These are phyloP conservation scores for Synergus umbraculus DNA, from an alignment of 2,888 invertebrate genomes.

Conservation along the genomic window DNA sequence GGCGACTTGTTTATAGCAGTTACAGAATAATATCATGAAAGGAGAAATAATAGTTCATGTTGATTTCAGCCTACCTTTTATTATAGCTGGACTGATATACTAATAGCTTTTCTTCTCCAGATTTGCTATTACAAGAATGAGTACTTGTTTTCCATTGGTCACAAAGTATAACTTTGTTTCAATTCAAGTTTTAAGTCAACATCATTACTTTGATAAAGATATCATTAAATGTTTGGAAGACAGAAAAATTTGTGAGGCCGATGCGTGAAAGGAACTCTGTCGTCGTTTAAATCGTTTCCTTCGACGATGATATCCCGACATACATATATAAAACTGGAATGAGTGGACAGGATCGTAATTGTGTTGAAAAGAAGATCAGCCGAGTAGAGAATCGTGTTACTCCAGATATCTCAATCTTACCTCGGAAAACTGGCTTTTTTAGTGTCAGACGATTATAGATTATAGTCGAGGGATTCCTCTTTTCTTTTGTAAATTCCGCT, in stretches of 20 bases:
- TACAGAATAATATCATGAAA: neutral
- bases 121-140: neutral
- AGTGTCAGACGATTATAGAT: neutral
- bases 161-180: conserved; percentile 8
- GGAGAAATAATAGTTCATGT: conserved; percentile 6
- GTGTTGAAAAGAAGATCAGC: conserved; percentile 23
- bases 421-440: conserved; percentile 43
- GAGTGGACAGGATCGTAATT: conserved; percentile 26
- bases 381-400: conserved; percentile 64
- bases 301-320: neutral
- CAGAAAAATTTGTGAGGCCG: neutral
- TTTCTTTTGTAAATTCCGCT: neutral
- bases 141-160: neutral
- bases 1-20: neutral
- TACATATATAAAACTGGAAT: conserved; percentile 1
- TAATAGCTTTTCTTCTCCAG: neutral
- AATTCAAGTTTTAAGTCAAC: conserved; percentile 18
- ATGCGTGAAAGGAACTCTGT: conserved; percentile 16
- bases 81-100: conserved; percentile 9
- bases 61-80: neutral
- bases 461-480: neutral
- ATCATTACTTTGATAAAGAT: conserved; percentile 26
- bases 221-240: neutral
- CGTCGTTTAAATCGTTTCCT: conserved; percentile 25
- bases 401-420: conserved; percentile 57